Base-by-base conservation (phyloP, 2,888 invertebrate species). In the Aromia moschata region DNA sequence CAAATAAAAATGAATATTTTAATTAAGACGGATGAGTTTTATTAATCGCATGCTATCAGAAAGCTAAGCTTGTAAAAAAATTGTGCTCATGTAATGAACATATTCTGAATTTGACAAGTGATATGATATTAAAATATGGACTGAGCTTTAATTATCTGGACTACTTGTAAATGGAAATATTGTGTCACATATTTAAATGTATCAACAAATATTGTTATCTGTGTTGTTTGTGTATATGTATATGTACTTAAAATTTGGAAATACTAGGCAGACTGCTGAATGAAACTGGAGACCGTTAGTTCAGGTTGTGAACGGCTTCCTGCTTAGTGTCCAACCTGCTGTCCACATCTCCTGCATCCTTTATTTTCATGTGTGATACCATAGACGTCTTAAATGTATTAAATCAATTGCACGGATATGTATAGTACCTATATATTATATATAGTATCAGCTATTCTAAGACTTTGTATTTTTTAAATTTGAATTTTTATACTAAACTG, bases 401-500 rank as follows among this genome's bases (percentile, higher is more conserved):
- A 77, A 79, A 78, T 75, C 74, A 79, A 80, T 79, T 80, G 79
- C 80, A 80, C 79, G 79, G 77, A 80, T 79, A 80, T 78, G 78
- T 79, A 78, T 79, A 78, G 79, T 79, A 77, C 78, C 33, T 78
- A 79, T 77, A 78, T 78, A 76, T 75, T 77, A 77, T 79, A 77
- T 76, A 80, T 80, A 80, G 78, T 80, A 80, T 79, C 80, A 79
- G 80, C 80, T 80, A 80, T 79, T 80, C 79, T 80, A 80, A 80
- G 80, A 80, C 79, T 80, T 80, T 80, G 81, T 80, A 81, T 81
- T 80, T 81, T 81, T 81, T 80, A 80, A 81, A 81, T 81, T 81
- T 81, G 79, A 80, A 81, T 80, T 81, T 81, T 81, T 81, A 81
- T 81, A 81, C 81, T 81, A 80, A 80, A 80, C 79, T 80, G 80